Base-by-base conservation (phyloP, 92 coral and sea anemone species). In the Zoanthus gigantus region DNA sequence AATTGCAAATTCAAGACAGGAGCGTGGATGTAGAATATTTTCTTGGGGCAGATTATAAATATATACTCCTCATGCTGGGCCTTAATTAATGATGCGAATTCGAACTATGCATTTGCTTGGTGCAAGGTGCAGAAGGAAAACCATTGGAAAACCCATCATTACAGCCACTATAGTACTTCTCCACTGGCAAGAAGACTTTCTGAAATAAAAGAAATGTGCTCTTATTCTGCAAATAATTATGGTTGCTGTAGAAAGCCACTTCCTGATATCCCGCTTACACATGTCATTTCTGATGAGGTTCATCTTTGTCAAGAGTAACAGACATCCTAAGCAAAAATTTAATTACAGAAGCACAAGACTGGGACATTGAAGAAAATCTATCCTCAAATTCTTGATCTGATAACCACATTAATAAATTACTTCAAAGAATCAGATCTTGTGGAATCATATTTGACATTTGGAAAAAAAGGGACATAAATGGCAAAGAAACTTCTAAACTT, bases 371-470 rank as follows among this genome's bases (percentile, higher is more conserved):
- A 73, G 54, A 47, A 17, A 58, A 58, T 58, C 66, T 58, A 14
- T 58, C 66, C 17, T 58, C 66, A 58, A 14, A 17, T 14, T 14
- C 17, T 2, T 12, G 12, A 58, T 58, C 66, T 14, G 66, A 58
- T 3, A 15, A 14, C 17, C 66, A 58, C 23, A 58, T 58, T 14
- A 54, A 9, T 58, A 58, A 58, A 14, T 17, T 58, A 17, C 66
- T 17, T 58, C 17, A 63, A 44, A 63, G 86, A 30, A 83, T 91
- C 29, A 83, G 89, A 79, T 82, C 90, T n/a, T 87, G 90, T 90
- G 93, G 93, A 2, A 75, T 90, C 52, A 83, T 88, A 42, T 80
- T 87, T 81, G 79, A 81, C 77, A 83, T 90, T 4, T 87, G 87
- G 93, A 71, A 86, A 68, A 90, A 90, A 53, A 82, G 71, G 28